Conservation (phyloP, 2,888 invertebrate species). For the Nomada lathburiana region DNA sequence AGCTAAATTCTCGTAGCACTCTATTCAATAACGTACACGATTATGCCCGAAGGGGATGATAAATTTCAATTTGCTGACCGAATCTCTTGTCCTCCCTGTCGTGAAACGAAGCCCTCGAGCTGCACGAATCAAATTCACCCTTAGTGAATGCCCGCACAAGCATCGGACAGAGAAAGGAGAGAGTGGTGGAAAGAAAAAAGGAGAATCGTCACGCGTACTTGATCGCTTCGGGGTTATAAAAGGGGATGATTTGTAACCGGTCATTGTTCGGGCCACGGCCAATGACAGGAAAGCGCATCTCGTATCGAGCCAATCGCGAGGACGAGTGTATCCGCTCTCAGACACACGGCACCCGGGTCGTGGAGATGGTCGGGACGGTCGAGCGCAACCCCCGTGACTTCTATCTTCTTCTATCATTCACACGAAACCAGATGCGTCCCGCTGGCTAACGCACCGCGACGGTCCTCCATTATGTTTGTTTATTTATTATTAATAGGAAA, state of each 20-base stretch:
- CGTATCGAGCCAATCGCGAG: constrained; percentile 52
- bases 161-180: not conserved
- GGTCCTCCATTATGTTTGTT: constrained; percentile 82
- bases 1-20: not conserved
- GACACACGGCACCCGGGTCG: constrained; percentile 7
- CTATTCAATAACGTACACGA: not conserved
- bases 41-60: constrained; percentile 37
- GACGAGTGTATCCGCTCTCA: constrained; percentile 17
- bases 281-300: constrained; percentile 51
- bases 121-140: constrained; percentile 60
- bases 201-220: constrained; percentile 68
- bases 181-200: constrained; percentile 13
- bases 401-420: not conserved
- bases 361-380: constrained; percentile 29
- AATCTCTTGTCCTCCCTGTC: constrained; percentile 24
- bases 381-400: constrained; percentile 44
- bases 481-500: constrained; percentile 84
- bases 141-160: not conserved
- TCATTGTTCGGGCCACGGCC: constrained; percentile 68
- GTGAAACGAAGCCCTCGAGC: constrained; percentile 47
- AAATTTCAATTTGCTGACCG: constrained; percentile 67
- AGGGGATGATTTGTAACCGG: constrained; percentile 78
- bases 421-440: constrained; percentile 80
- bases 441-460: constrained; percentile 81
- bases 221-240: constrained; percentile 46